Evolutionary conservation across 1,140 invertebrate genomes (phyloP), one percentile per base, ranked within the genome.

Genomic region (Caenorhabditis briggsae): DNA sequence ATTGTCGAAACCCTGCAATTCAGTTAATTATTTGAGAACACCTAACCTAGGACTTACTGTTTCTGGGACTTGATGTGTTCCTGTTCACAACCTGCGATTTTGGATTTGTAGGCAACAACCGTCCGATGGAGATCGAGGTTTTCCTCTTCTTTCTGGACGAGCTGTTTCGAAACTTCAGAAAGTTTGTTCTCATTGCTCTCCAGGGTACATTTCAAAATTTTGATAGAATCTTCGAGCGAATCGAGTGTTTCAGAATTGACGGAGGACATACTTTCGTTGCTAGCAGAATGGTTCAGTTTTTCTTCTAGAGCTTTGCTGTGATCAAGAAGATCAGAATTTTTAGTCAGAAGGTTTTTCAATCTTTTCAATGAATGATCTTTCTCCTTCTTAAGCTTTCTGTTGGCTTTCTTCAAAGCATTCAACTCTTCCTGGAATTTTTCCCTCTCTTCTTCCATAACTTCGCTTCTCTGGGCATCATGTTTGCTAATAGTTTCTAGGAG

Each of bases 111-210:
- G 33, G 61, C 23, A n/a, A 41, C 20, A 64, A 41, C 25, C n/a
- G 61, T 64, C 9, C 61, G 61, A 12, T 64, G 61, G n/a, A 64
- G 61, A 64, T 64, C 61, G 7, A 41, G 33, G 12, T 33, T 64
- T n/a, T 64, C 61, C 6, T 64, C 33, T 64, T 64, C 61, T 16
- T 64, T 64, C 8, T 64, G 20, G 8, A 25, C 33, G 16, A 64
- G 61, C 33, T 64, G 23, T 11, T 64, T 64, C 16, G 61, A 7
- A 64, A 64, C 61, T 12, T 33, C 11, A 1, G 20, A 8, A 5
- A 64, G 23, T 25, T 64, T 64, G 8, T 33, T 25, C 9, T 64
- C 33, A 33, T 5, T 33, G 9, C 11, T 64, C n/a, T 11, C 23
- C 23, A 64, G 6, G 14, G 20, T 33, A 8, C 0, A 8, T 33